Evolutionary conservation across 2,113 vertebrate species (phyloP).

Genomic region (Heterotilapia buettikoferi): DNA sequence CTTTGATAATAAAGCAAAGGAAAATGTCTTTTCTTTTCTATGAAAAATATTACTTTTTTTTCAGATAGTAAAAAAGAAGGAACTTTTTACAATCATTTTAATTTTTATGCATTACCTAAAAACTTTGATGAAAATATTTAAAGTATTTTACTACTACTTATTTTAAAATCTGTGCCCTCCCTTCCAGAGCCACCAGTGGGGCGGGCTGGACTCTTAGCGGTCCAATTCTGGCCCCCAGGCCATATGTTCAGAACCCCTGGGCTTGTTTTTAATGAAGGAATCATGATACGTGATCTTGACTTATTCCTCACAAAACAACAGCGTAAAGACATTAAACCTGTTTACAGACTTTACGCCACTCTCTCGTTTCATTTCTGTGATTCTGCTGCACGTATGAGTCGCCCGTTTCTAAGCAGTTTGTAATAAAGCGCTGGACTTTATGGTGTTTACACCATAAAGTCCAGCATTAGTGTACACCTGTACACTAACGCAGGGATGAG

Average conservation of each 20-base stretch:
- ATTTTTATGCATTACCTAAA: background rate
- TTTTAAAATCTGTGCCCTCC: background rate
- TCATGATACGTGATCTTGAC: no score
- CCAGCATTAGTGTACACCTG: no score
- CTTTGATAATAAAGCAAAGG: background rate
- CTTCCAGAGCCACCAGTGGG: accelerated
- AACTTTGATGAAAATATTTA: background rate
- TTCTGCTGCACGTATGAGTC: background rate
- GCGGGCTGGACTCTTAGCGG: accelerated
- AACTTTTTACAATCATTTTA: background rate
- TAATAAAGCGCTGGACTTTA: background rate
- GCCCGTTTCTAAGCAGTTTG: background rate
- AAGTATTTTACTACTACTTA: background rate
- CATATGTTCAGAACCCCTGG: background rate
- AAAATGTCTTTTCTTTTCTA: background rate
- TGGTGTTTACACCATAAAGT: background rate
- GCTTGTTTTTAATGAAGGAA: background rate
- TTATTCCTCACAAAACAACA: background rate
- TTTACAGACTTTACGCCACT: background rate
- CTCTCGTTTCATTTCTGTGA: background rate
- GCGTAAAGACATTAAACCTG: background rate
- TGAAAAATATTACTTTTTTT: background rate
- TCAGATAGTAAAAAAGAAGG: background rate
- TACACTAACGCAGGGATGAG: accelerated
- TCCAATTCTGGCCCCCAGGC: background rate